These are phyloP conservation scores for Augochlorella aurata DNA, from an alignment of 2,888 invertebrate species.

Conservation along the genomic window DNA sequence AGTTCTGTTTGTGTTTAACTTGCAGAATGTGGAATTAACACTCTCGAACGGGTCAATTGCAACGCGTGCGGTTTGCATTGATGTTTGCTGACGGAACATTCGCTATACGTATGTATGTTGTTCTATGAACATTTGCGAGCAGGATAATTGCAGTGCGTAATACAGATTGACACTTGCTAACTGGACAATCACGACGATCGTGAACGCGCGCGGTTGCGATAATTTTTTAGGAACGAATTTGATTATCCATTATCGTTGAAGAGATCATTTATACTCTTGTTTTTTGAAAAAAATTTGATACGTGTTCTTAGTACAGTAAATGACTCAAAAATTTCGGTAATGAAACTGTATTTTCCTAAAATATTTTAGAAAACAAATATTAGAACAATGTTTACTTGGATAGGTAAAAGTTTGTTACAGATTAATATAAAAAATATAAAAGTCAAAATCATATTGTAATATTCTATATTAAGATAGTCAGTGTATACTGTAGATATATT, in stretches of 20 bases:
- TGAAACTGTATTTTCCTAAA: too few species aligned
- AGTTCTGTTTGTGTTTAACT: neutral
- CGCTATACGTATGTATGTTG: neutral
- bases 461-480: too few species aligned
- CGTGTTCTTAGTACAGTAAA: neutral
- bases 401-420: too few species aligned
- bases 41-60: neutral
- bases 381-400: too few species aligned
- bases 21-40: neutral
- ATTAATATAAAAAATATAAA: too few species aligned
- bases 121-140: neutral
- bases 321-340: neutral
- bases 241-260: neutral
- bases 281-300: too few species aligned
- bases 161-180: neutral
- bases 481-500: too few species aligned
- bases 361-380: too few species aligned
- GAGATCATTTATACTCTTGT: too few species aligned
- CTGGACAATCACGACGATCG: neutral
- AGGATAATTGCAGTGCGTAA: neutral
- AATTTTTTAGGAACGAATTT: neutral
- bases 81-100: neutral
- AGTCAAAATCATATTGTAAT: too few species aligned
- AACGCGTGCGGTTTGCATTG: neutral
- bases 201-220: neutral